A percentile compares a stretch with the other conserved stretches of the same genome.
Evolutionary conservation across 2,113 vertebrate genomes (phyloP).

Genomic region (Athene noctua): DNA sequence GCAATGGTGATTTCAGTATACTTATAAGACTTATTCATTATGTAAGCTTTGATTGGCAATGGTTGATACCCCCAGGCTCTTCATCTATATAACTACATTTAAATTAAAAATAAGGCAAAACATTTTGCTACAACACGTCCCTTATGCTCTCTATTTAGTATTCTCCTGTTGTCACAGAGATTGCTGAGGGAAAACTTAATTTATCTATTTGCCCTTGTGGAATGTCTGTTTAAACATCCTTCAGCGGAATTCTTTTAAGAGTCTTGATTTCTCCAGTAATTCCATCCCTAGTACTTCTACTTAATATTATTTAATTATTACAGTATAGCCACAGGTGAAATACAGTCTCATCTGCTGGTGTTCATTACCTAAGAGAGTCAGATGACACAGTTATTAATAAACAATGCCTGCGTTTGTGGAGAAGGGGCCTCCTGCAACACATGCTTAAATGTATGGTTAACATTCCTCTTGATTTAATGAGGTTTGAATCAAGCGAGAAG

Average conservation of each 20-base stretch:
- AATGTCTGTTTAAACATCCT: conserved; percentile 32
- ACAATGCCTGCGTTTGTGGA: background rate
- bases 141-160: background rate
- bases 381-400: background rate
- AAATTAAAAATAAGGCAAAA: conserved; percentile 32
- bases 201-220: conserved; percentile 30
- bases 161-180: background rate
- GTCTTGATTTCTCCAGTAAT: background rate
- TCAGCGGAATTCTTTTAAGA: background rate
- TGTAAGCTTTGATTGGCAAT: background rate
- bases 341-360: background rate
- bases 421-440: background rate
- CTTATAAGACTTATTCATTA: background rate
- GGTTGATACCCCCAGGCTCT: conserved; percentile 7
- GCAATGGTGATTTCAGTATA: background rate
- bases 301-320: background rate
- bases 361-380: background rate
- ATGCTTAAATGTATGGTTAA: background rate
- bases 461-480: background rate
- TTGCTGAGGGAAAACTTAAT: background rate
- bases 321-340: background rate
- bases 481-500: background rate
- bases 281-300: background rate
- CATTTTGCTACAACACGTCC: background rate
- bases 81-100: background rate